Evolutionary conservation across 1,140 invertebrate genomes (phyloP).

Genomic region (Aphaenogaster ashmeadi): DNA sequence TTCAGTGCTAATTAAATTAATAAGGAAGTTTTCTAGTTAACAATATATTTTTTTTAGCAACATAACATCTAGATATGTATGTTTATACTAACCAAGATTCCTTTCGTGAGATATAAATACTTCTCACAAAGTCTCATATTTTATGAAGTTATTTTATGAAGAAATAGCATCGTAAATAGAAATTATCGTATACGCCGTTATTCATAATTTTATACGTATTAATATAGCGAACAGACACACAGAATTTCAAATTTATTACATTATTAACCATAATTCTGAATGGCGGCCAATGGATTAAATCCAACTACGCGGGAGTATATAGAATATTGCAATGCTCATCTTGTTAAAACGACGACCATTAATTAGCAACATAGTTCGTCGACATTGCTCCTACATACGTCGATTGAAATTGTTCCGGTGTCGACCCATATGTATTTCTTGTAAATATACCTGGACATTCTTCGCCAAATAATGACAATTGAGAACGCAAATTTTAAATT

Average conservation of each 20-base stretch:
- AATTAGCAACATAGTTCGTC: conserved; percentile 26
- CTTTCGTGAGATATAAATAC: background rate
- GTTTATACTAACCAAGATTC: background rate
- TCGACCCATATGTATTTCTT: conserved; percentile 8
- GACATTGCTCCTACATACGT: background rate
- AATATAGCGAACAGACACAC: background rate
- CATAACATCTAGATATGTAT: background rate
- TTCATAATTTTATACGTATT: conserved; percentile 16
- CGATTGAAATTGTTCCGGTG: background rate
- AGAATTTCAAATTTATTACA: conserved; percentile 6
- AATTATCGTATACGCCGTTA: background rate
- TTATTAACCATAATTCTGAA: conserved; percentile 23
- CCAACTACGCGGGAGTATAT: background rate
- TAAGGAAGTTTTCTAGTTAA: background rate
- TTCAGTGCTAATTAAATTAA: background rate
- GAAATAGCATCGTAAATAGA: background rate
- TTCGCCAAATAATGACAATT: background rate
- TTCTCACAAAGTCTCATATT: conserved; percentile 1
- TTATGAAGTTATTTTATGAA: background rate
- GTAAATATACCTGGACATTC: background rate
- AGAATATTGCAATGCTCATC: conserved; percentile 3
- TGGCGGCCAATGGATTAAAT: conserved; percentile 18
- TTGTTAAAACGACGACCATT: background rate
- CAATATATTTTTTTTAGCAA: background rate
- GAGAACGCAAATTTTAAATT: conserved; percentile 45